phyloP scores from a whole-genome alignment of 2,797 vertebrate genomes.

The Brotula barbata region DNA sequence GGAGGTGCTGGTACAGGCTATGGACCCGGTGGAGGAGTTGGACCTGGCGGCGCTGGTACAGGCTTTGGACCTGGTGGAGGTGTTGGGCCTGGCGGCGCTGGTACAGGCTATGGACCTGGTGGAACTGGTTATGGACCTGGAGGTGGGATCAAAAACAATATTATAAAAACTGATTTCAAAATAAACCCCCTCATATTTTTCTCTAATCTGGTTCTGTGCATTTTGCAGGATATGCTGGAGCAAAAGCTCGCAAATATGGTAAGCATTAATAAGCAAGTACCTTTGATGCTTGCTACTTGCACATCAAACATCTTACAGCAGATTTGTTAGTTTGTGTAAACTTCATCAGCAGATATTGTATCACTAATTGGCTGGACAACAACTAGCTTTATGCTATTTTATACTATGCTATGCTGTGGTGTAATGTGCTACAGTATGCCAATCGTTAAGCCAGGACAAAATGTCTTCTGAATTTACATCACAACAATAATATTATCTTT shows the following conservation, averaged over 20 bases:
- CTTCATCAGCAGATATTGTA: background rate
- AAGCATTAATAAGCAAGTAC: slow-evolving; percentile 19
- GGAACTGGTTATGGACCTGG: slow-evolving; percentile 30
- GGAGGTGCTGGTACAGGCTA: slow-evolving; percentile 37
- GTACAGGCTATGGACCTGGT: slow-evolving; percentile 34
- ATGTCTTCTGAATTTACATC: too few species aligned
- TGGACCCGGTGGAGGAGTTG: slow-evolving; percentile 32
- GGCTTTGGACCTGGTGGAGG: slow-evolving; percentile 31
- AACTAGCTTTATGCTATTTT: too few species aligned
- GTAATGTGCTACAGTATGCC: too few species aligned
- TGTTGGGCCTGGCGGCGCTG: slow-evolving; percentile 37
- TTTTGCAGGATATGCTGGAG: slow-evolving; percentile 69
- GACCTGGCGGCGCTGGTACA: slow-evolving; percentile 23
- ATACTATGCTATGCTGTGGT: too few species aligned
- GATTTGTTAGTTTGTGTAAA: background rate
- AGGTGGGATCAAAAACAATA: slow-evolving; percentile 30
- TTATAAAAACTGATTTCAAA: slow-evolving; percentile 1
- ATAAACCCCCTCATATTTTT: background rate
- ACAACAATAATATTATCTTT: too few species aligned
- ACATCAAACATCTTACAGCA: background rate
- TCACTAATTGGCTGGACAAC: too few species aligned
- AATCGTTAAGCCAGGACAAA: too few species aligned
- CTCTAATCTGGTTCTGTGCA: background rate
- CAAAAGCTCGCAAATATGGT: slow-evolving; percentile 81
- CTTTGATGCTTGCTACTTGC: background rate